Evolutionary conservation across 2,797 vertebrate genomes (phyloP).

Genomic region (Myotis daubentonii): DNA sequence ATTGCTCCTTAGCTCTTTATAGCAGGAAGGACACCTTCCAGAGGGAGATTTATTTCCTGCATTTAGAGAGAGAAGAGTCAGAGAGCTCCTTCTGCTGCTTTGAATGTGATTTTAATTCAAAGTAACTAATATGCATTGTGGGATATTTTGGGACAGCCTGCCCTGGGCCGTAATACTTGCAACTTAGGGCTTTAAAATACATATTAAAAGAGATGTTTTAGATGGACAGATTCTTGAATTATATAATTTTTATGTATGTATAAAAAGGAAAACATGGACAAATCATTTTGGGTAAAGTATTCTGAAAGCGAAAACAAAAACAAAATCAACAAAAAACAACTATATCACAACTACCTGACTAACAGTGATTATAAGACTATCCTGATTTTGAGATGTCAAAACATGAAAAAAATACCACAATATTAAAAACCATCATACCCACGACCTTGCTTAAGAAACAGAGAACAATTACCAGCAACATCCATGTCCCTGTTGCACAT

Average conservation of each 20-base stretch:
- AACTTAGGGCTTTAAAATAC: background rate
- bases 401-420: background rate
- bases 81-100: background rate
- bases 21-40: background rate
- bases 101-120: background rate
- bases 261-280: background rate
- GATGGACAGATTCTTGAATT: background rate
- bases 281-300: background rate
- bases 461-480: background rate
- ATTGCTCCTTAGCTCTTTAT: background rate
- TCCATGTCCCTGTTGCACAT: background rate
- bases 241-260: background rate
- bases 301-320: background rate
- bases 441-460: background rate
- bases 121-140: background rate
- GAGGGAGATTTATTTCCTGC: background rate
- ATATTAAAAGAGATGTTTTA: background rate
- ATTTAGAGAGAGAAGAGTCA: background rate
- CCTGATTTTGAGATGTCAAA: background rate
- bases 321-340: background rate
- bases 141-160: background rate
- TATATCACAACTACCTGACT: background rate
- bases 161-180: background rate
- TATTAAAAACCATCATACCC: background rate
- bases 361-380: background rate